Evolutionary conservation across 2,888 invertebrate species (phyloP).

Genomic region (Teleogryllus oceanicus): DNA sequence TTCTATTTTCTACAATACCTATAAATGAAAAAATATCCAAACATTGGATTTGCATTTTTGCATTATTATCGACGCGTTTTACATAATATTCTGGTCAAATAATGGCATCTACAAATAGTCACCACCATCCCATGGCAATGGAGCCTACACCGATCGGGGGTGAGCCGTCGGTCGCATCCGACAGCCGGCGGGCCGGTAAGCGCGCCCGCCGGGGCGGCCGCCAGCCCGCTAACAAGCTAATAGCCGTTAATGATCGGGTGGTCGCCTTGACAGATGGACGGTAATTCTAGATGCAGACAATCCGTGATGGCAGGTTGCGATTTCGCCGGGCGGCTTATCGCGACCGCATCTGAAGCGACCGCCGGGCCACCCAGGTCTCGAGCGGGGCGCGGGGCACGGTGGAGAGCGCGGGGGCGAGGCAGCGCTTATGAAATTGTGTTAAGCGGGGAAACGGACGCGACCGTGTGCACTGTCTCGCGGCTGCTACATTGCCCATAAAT

Average conservation of each 20-base stretch:
- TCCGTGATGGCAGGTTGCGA: conserved; percentile 18
- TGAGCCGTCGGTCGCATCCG: too few species aligned
- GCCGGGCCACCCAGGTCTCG: conserved; percentile 1
- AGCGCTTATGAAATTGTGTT: conserved; percentile 3
- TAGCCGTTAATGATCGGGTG: conserved; percentile 10
- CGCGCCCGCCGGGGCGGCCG: background rate
- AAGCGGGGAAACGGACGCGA: background rate
- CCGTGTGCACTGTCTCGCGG: background rate
- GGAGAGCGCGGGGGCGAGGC: too few species aligned
- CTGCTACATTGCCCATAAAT: background rate
- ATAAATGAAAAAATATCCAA: too few species aligned
- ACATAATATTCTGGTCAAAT: too few species aligned
- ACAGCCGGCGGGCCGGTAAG: too few species aligned
- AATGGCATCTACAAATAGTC: too few species aligned
- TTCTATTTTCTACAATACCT: too few species aligned
- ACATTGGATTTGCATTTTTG: too few species aligned
- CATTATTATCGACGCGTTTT: too few species aligned
- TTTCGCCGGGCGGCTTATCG: background rate
- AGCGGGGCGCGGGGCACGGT: too few species aligned
- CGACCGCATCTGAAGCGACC: background rate
- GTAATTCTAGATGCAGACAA: background rate
- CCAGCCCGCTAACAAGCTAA: conserved; percentile 9
- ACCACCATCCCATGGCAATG: too few species aligned
- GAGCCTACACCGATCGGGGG: too few species aligned
- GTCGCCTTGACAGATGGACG: conserved; percentile 18